Conservation (phyloP, 2,797 vertebrate genomes). For the Brachyalestes nurse region DNA sequence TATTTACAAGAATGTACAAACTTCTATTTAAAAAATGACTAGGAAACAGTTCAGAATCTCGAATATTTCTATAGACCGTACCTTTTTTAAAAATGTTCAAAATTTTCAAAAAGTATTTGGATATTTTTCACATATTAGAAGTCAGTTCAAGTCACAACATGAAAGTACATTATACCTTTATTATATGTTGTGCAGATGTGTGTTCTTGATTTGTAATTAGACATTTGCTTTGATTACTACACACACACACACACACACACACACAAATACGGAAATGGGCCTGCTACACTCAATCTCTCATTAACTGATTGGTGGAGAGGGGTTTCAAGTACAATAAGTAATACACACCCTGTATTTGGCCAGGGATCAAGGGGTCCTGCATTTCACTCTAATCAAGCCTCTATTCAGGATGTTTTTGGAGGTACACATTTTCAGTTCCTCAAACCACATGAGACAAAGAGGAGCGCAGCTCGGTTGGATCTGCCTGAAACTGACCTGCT, state of each 20-base stretch:
- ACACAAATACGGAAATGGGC: constrained; percentile 10
- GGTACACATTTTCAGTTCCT: constrained; percentile 41
- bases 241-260: not conserved
- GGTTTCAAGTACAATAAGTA: constrained; percentile 50
- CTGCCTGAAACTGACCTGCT: constrained; percentile 51
- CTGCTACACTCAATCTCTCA: constrained; percentile 40
- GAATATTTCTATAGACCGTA: too few relatives aligned
- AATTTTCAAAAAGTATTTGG: too few relatives aligned
- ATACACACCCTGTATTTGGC: constrained; percentile 46
- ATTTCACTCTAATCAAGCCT: constrained; percentile 59
- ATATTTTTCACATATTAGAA: too few relatives aligned
- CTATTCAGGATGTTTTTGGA: constrained; percentile 41
- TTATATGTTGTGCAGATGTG: not conserved
- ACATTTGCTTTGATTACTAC: constrained; percentile 4
- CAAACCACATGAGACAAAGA: constrained; percentile 51
- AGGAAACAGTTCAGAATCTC: too few relatives aligned
- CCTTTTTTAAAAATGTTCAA: too few relatives aligned
- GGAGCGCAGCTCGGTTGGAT: constrained; percentile 15
- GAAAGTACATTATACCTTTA: too few relatives aligned
- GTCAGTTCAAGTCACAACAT: too few relatives aligned
- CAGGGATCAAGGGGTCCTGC: constrained; percentile 16
- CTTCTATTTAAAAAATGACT: too few relatives aligned
- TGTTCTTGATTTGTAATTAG: constrained; percentile 23
- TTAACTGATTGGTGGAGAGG: constrained; percentile 49
- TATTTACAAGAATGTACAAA: too few relatives aligned